Conservation (phyloP, 2,113 vertebrate genomes). For the Tringa solitaria region DNA sequence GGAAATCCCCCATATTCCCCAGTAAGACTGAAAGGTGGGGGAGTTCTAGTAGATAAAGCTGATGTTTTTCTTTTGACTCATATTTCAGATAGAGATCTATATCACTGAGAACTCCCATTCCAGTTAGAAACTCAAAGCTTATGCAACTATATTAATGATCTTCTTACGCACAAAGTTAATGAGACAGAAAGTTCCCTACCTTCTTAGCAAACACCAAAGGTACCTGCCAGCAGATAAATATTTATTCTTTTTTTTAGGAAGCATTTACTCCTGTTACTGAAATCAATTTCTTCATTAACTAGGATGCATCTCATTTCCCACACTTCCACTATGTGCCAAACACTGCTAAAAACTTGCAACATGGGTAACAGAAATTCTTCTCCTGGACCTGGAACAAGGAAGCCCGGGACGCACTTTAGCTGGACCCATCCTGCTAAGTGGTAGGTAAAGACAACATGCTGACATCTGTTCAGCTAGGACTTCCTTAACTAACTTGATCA, state of each 20-base stretch:
- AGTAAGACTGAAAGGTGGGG: not conserved
- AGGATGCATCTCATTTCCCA: not conserved
- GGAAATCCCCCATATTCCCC: not conserved
- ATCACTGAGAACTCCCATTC: not conserved
- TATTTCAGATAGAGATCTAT: not conserved
- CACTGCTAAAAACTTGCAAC: not conserved
- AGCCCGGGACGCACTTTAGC: not conserved
- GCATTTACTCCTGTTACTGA: not conserved
- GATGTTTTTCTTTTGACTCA: not conserved
- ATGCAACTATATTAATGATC: not conserved
- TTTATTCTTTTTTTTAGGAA: not conserved
- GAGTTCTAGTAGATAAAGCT: not conserved
- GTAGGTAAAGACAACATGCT: not conserved
- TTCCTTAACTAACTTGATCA: not conserved
- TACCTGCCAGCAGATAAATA: not conserved
- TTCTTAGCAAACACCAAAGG: slow-evolving; percentile 29
- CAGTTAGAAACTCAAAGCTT: not conserved
- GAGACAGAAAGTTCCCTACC: slow-evolving; percentile 16
- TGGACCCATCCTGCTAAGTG: not conserved
- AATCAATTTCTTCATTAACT: not conserved
- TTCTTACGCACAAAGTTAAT: slow-evolving; percentile 16
- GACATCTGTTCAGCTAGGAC: not conserved
- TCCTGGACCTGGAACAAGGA: not conserved
- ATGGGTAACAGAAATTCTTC: not conserved
- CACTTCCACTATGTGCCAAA: not conserved